These are phyloP conservation scores for Semnornis frantzii DNA, from an alignment of 2,113 vertebrate species.

Conservation along the genomic window DNA sequence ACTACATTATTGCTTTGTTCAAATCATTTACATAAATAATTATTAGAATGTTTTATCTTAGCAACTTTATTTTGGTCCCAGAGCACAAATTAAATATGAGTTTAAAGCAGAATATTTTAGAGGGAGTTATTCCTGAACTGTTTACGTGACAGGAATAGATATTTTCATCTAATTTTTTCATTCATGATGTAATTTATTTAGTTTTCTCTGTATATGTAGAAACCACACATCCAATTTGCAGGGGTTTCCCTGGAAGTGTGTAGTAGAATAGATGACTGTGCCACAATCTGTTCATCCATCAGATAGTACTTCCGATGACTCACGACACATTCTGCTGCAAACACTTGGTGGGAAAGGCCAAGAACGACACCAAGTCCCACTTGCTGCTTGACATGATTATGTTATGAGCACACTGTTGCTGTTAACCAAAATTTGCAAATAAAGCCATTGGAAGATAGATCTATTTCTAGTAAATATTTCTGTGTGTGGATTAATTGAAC, in stretches of 20 bases:
- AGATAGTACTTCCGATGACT: conserved; percentile 49
- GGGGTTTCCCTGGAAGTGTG: conserved; percentile 45
- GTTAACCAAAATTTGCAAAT: conserved; percentile 53
- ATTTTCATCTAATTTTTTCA: conserved; percentile 67
- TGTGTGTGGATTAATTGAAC: conserved; percentile 19
- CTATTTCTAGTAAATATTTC: conserved; percentile 28
- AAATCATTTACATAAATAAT: conserved; percentile 80
- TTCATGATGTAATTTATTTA: conserved; percentile 60
- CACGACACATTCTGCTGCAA: conserved; percentile 24
- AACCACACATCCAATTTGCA: conserved; percentile 27
- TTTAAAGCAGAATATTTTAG: conserved; percentile 76
- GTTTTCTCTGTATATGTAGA: conserved; percentile 50
- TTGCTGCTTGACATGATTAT: conserved; percentile 41
- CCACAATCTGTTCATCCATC: conserved; percentile 37
- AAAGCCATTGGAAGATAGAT: conserved; percentile 27
- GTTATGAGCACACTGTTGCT: conserved; percentile 51
- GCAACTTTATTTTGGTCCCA: conserved; percentile 76
- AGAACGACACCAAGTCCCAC: conserved; percentile 34
- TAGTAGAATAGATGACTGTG: conserved; percentile 25
- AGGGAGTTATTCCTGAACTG: conserved; percentile 67
- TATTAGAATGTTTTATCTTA: conserved; percentile 75
- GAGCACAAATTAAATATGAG: conserved; percentile 76
- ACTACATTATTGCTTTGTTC: conserved; percentile 71
- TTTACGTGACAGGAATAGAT: conserved; percentile 66
- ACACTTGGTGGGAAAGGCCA: conserved; percentile 33